A percentile compares a stretch with the other conserved stretches of the same genome.
Evolutionary conservation across 2,888 invertebrate species (phyloP).

Genomic region (Melanostoma scalare): DNA sequence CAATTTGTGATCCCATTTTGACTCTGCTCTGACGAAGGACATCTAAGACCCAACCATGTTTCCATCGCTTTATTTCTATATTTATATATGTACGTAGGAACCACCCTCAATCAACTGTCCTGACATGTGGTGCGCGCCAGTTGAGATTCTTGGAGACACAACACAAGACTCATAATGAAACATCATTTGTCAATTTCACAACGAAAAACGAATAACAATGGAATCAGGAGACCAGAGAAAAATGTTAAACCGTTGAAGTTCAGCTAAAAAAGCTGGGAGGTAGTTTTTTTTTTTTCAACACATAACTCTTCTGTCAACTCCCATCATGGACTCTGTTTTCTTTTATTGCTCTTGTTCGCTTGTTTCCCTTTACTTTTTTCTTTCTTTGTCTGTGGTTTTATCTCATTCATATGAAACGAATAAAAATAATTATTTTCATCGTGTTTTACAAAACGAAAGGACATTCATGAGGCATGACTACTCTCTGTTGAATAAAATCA

Average conservation of each 20-base stretch:
- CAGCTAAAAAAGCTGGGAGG: constrained; percentile 21
- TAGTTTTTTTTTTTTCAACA: constrained; percentile 24
- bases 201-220: constrained; percentile 70
- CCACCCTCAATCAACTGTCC: constrained; percentile 14
- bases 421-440: constrained; percentile 70
- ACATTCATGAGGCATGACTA: constrained; percentile 44
- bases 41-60: constrained; percentile 23
- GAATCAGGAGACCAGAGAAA: constrained; percentile 59
- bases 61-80: background rate
- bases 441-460: constrained; percentile 67
- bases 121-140: background rate
- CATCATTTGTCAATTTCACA: constrained; percentile 73
- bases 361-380: constrained; percentile 4
- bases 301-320: constrained; percentile 51
- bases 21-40: constrained; percentile 27
- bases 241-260: constrained; percentile 36
- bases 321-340: constrained; percentile 55
- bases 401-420: constrained; percentile 61
- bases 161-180: constrained; percentile 69
- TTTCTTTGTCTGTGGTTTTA: constrained; percentile 25
- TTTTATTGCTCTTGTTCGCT: constrained; percentile 64
- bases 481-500: constrained; percentile 38
- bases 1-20: constrained; percentile 68
- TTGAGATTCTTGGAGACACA: constrained; percentile 41
- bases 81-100: constrained; percentile 1